Percentiles rank a stretch among this genome's conserved stretches.
phyloP scores from a whole-genome alignment of 2,888 invertebrate species.

The Macrosiphum euphorbiae region DNA sequence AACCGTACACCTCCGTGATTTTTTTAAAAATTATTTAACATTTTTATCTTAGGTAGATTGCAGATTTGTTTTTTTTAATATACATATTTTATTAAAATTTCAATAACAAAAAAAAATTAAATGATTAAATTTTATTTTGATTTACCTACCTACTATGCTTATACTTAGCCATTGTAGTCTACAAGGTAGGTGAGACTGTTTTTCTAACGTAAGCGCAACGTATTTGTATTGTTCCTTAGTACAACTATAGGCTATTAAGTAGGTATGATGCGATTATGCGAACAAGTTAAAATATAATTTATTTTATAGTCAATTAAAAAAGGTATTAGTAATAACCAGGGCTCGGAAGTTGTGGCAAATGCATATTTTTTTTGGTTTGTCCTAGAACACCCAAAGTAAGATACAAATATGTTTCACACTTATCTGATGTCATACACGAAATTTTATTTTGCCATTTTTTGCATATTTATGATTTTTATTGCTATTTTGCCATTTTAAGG shows the following conservation, averaged over 20 bases:
- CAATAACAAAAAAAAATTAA: background rate
- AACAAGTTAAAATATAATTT: background rate
- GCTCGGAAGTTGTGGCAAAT: too few species aligned
- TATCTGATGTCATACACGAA: too few species aligned
- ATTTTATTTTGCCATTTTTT: too few species aligned
- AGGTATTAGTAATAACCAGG: too few species aligned
- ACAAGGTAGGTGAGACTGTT: too few species aligned
- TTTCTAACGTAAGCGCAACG: background rate
- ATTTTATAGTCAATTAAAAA: background rate
- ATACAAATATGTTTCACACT: too few species aligned
- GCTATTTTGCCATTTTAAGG: too few species aligned
- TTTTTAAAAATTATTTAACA: background rate
- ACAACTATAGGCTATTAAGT: too few species aligned
- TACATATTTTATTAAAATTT: background rate
- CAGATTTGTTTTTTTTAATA: background rate
- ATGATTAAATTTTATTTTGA: background rate
- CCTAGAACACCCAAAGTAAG: too few species aligned
- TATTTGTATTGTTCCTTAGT: background rate
- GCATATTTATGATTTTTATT: too few species aligned
- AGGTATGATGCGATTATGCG: background rate
- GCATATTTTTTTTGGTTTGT: too few species aligned
- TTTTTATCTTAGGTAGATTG: background rate
- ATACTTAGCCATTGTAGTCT: too few species aligned
- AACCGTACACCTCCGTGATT: background rate
- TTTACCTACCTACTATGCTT: background rate